These are phyloP conservation scores for Ricordea florida DNA, from an alignment of 92 coral and sea anemone species.

Conservation along the genomic window DNA sequence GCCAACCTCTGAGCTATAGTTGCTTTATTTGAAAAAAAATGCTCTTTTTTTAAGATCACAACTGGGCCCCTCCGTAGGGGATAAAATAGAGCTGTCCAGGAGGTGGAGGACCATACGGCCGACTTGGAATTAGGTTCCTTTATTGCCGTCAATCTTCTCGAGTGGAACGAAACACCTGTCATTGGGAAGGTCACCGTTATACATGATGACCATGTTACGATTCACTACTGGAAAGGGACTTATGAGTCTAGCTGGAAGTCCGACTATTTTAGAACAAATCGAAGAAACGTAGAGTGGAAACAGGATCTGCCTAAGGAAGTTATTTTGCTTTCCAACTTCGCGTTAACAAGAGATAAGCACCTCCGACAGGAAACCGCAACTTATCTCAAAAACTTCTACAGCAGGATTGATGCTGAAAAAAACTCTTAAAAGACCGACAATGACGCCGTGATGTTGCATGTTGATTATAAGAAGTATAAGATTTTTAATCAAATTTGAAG, in stretches of 20 bases:
- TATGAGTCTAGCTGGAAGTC: background rate
- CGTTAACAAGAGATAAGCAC: background rate
- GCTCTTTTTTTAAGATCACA: no score
- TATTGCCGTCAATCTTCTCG: background rate
- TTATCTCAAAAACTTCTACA: background rate
- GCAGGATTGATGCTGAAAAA: no score
- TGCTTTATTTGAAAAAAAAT: no score
- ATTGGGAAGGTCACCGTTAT: conserved; percentile 11
- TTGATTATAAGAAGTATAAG: no score
- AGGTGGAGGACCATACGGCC: background rate
- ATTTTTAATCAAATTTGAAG: no score
- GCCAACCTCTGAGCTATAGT: no score
- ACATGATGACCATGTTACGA: background rate
- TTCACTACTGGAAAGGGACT: conserved; percentile 29
- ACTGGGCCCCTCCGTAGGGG: no score
- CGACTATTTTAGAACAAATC: background rate
- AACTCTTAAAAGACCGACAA: no score
- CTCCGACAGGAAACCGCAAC: background rate
- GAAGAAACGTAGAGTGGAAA: conserved; percentile 8
- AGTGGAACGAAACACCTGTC: conserved; percentile 16
- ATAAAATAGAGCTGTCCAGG: background rate
- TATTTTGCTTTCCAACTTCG: background rate
- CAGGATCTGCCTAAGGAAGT: background rate
- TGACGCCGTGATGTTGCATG: no score
- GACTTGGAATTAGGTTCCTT: background rate